Evolutionary conservation across 2,888 invertebrate species (phyloP).

Genomic region (Polymixis lichenea): DNA sequence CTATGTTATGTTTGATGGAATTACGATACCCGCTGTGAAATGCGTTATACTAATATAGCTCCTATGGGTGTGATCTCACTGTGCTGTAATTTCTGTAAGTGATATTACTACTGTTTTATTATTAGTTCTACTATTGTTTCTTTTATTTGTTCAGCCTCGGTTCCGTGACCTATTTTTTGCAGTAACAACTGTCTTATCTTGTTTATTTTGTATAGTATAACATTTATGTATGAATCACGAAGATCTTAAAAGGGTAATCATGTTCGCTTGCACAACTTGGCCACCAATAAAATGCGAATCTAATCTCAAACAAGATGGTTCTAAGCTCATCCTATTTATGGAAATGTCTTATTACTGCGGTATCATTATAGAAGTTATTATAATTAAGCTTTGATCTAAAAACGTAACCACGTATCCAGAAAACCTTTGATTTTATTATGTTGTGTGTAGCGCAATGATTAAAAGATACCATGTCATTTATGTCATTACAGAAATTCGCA

Average conservation of each 20-base stretch:
- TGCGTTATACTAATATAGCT: conserved; percentile 78
- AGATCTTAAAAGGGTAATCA: conserved; percentile 21
- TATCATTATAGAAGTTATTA: conserved; percentile 33
- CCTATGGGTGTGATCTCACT: conserved; percentile 81
- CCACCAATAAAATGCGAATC: conserved; percentile 27
- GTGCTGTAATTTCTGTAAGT: conserved; percentile 67
- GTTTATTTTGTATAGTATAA: conserved; percentile 21
- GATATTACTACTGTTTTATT: conserved; percentile 65
- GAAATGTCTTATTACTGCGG: conserved; percentile 43
- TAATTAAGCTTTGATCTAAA: conserved; percentile 57
- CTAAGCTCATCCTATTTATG: conserved; percentile 37
- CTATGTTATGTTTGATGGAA: conserved; percentile 76
- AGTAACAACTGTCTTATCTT: conserved; percentile 22
- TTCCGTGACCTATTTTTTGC: conserved; percentile 49
- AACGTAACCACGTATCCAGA: conserved; percentile 18
- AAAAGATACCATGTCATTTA: background rate
- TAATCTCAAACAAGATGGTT: conserved; percentile 22
- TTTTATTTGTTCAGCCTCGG: conserved; percentile 48
- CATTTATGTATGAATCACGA: conserved; percentile 18
- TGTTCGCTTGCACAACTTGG: conserved; percentile 30
- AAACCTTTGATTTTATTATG: conserved; percentile 36
- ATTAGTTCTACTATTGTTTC: conserved; percentile 55
- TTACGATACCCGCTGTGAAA: conserved; percentile 81
- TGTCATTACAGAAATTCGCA: background rate
- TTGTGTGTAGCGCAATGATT: conserved; percentile 1